Conservation (phyloP, 2,797 vertebrate species). For the Stomatorhinus walkeri region DNA sequence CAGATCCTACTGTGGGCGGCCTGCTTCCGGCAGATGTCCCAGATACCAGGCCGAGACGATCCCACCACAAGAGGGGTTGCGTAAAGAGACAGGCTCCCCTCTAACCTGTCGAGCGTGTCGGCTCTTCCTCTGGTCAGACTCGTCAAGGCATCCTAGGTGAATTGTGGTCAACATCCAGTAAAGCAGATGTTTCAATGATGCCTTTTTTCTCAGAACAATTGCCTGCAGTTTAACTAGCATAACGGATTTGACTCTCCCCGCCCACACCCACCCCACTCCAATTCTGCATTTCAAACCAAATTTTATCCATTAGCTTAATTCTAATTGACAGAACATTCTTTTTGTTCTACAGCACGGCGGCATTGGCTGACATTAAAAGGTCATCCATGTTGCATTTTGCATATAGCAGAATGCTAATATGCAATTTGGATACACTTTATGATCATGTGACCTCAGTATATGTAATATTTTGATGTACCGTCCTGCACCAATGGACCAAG, state of each 20-base stretch:
- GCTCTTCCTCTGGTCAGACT: constrained; percentile 35
- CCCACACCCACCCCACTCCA: background rate
- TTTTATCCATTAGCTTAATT: background rate
- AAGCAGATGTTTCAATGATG: constrained; percentile 22
- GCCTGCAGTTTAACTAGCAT: constrained; percentile 23
- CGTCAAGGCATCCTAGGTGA: constrained; percentile 32
- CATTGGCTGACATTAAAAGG: background rate
- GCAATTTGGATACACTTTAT: background rate
- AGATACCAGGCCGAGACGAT: constrained; percentile 59
- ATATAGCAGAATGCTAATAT: background rate
- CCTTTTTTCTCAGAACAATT: background rate
- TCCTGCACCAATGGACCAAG: background rate
- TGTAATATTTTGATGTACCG: background rate
- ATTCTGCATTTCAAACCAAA: background rate
- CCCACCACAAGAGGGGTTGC: constrained; percentile 72
- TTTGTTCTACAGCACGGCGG: background rate
- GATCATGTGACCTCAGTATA: background rate
- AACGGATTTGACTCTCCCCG: constrained; percentile 17
- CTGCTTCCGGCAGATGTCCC: constrained; percentile 89
- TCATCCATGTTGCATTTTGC: background rate
- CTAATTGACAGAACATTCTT: background rate
- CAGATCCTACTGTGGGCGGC: constrained; percentile 77
- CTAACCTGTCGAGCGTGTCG: constrained; percentile 45
- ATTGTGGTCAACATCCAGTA: constrained; percentile 35
- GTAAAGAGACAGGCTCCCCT: constrained; percentile 64